Conservation (phyloP, 2,113 vertebrate genomes). For the Chunga burmeisteri region DNA sequence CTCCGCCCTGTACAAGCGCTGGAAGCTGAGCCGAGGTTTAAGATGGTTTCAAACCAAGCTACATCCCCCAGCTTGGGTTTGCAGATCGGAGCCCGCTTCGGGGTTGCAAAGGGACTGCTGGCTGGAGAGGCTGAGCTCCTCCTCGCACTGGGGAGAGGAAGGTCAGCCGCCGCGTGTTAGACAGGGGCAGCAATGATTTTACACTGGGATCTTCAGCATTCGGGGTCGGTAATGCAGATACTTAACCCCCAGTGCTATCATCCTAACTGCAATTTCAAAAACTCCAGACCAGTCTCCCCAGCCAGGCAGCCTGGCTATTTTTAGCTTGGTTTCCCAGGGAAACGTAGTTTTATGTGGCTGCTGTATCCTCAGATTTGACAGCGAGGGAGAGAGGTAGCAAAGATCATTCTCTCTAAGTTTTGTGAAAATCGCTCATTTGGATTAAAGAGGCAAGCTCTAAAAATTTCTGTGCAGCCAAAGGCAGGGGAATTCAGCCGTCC, state of each 20-base stretch:
- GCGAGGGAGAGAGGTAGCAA: background rate
- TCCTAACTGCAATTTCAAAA: background rate
- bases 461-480: background rate
- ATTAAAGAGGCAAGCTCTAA: background rate
- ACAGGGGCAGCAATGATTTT: background rate
- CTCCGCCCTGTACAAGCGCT: accelerated
- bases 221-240: accelerated
- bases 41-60: background rate
- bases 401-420: background rate
- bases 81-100: background rate
- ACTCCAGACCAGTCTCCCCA: background rate
- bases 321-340: conserved; percentile 59
- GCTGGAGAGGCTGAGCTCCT: background rate
- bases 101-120: background rate
- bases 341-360: background rate
- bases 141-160: too few relatives aligned
- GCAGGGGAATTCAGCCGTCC: background rate
- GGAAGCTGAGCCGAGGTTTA: background rate
- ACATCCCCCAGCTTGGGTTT: background rate
- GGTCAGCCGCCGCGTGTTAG: too few relatives aligned
- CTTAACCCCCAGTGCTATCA: background rate
- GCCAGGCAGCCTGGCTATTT: conserved; percentile 4
- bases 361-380: conserved; percentile 9
- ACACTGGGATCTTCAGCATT: background rate
- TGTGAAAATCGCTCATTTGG: background rate